Evolutionary conservation across 2,888 invertebrate species (phyloP).

Genomic region (Dynastes maya): DNA sequence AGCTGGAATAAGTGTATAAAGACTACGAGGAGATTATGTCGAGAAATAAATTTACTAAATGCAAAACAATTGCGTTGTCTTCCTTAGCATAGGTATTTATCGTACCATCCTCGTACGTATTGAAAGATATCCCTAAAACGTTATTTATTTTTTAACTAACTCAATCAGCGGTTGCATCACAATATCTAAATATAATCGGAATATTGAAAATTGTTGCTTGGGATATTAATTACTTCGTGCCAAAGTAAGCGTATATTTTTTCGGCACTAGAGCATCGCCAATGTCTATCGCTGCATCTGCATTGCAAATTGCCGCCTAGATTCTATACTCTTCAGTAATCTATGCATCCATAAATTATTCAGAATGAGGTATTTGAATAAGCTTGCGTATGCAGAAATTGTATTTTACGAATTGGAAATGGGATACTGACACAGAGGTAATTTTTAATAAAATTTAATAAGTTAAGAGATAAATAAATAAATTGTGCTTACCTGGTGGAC

Average conservation of each 20-base stretch:
- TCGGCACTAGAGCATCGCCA: not conserved
- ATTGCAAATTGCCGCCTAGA: conserved; percentile 20
- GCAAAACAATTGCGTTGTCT: too few species aligned
- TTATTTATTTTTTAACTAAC: too few species aligned
- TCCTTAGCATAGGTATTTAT: too few species aligned
- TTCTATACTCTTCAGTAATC: conserved; percentile 12
- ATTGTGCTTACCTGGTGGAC: conserved; percentile 64
- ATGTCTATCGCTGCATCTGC: conserved; percentile 13
- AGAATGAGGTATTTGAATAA: conserved; percentile 1
- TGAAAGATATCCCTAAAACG: too few species aligned
- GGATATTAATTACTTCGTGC: too few species aligned
- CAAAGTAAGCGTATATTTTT: not conserved
- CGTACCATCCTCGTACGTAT: too few species aligned
- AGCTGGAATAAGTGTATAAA: too few species aligned
- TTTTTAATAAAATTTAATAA: not conserved
- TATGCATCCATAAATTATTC: conserved; percentile 15
- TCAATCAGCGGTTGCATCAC: too few species aligned
- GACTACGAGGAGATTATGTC: too few species aligned
- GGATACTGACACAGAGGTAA: not conserved
- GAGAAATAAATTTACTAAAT: too few species aligned
- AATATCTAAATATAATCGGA: too few species aligned
- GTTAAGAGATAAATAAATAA: not conserved
- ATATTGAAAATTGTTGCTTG: too few species aligned
- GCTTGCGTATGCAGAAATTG: conserved; percentile 22
- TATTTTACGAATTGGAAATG: not conserved